Conservation (phyloP, 2,888 invertebrate species). For the Cantharis rufa region DNA sequence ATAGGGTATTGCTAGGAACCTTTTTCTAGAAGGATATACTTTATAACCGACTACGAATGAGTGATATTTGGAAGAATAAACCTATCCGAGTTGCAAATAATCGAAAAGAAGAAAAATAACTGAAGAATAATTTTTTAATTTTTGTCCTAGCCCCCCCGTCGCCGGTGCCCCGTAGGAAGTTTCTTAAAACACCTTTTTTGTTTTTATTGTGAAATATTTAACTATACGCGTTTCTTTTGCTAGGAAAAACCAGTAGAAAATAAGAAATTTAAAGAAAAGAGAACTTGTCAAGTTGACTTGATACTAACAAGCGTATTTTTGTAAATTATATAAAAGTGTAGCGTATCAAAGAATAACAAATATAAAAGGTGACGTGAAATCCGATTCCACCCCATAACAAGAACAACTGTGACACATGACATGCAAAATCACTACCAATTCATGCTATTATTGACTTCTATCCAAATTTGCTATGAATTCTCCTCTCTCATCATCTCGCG, state of each 20-base stretch:
- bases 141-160: no score
- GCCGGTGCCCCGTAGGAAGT: no score
- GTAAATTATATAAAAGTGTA: constrained; percentile 34
- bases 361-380: constrained; percentile 34
- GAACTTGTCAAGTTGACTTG: constrained; percentile 26
- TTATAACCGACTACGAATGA: no score
- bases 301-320: constrained; percentile 34
- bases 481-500: constrained; percentile 23
- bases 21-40: no score
- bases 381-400: constrained; percentile 33
- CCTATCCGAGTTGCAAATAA: no score
- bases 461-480: constrained; percentile 31
- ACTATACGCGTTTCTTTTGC: background rate
- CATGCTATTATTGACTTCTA: constrained; percentile 34
- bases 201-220: background rate
- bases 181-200: no score
- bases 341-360: constrained; percentile 34
- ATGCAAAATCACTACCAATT: constrained; percentile 36
- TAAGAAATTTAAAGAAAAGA: constrained; percentile 21
- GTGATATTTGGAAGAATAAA: no score
- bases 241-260: constrained; percentile 13
- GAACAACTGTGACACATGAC: constrained; percentile 35
- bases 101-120: no score
- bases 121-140: no score
- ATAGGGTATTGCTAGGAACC: no score